Percentiles rank a stretch among this genome's conserved stretches.
These are phyloP conservation scores for Meteorus colon DNA, from an alignment of 2,888 invertebrate species.

Conservation along the genomic window DNA sequence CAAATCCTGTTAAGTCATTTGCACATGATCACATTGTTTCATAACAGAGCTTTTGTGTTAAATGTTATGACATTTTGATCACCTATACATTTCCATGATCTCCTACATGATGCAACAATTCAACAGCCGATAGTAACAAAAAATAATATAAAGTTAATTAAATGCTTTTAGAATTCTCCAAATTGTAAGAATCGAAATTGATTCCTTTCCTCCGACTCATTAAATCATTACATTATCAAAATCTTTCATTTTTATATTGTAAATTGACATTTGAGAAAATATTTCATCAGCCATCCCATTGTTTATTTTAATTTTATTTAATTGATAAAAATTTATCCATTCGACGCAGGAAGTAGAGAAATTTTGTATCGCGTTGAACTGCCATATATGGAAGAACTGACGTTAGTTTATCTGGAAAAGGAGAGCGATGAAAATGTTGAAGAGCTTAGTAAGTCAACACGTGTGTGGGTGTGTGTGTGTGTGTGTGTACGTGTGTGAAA, in stretches of 20 bases:
- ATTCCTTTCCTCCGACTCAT: slow-evolving; percentile 7
- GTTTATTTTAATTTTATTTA: slow-evolving; percentile 48
- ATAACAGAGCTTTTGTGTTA: background rate
- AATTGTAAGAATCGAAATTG: background rate
- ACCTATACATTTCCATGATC: background rate
- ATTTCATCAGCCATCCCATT: slow-evolving; percentile 10
- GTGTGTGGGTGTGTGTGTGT: background rate
- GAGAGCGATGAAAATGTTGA: slow-evolving; percentile 77
- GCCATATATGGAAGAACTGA: slow-evolving; percentile 95
- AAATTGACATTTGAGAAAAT: background rate
- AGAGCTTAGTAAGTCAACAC: slow-evolving; percentile 68
- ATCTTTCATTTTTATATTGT: background rate
- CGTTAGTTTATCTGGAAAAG: slow-evolving; percentile 95
- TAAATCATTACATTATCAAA: slow-evolving; percentile 38
- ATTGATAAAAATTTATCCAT: slow-evolving; percentile 64
- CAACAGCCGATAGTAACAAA: background rate
- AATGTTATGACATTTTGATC: slow-evolving; percentile 11
- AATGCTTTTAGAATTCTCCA: slow-evolving; percentile 5
- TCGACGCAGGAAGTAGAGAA: slow-evolving; percentile 78
- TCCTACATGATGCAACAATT: background rate
- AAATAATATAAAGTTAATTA: background rate
- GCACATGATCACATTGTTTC: background rate
- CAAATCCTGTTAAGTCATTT: background rate
- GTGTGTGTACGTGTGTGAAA: slow-evolving; percentile 48
- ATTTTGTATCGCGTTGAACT: slow-evolving; percentile 95